Base-by-base conservation (phyloP, 2,113 vertebrate genomes). In the Austrofundulus limnaeus region DNA sequence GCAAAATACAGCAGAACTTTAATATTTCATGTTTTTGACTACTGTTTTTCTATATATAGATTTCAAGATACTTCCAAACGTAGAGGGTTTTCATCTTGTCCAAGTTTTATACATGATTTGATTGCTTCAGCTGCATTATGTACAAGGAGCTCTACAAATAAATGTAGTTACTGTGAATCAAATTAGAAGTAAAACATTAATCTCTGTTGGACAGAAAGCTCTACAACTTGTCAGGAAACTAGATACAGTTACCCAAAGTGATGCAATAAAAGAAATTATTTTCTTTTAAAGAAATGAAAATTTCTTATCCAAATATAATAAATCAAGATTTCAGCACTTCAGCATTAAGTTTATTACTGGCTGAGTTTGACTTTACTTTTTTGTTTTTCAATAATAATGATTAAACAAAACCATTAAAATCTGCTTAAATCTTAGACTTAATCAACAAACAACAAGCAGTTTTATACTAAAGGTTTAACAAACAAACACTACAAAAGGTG, bases 401-500 rank as follows among this genome's bases (percentile, higher is more conserved):
- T 41, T n/a, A n/a, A 28, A 28, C 3, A 28, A 28, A 28, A 3
- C 25, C 17, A 34, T 1, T n/a, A n/a, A 49, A 50, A 50, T 4
- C 37, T 38, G 37, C 12, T 2, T 38, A 4, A 38, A 10, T 38
- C 37, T 13, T 28, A n/a, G n/a, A n/a, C n/a, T n/a, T n/a, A n/a
- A n/a, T n/a, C n/a, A 28, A 15, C 39, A 15, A 28, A 8, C 24
- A 51, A 28, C 20, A 51, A 15, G 1, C 8, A 34, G 4, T 34
- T 34, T 34, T 34, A 8, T 34, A 19, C 43, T 41, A 31, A 63
- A 37, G 41, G 38, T 59, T 76, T 89, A 83, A 90, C 70, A 75
- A 84, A 82, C 75, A 60, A 59, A 77, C 85, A 87, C 86, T 88
- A 78, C 92, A 90, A 91, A 92, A 94, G 91, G 90, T 91, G 92